phyloP scores from a whole-genome alignment of 2,113 vertebrate species.

The Colistium nudipinnis region DNA sequence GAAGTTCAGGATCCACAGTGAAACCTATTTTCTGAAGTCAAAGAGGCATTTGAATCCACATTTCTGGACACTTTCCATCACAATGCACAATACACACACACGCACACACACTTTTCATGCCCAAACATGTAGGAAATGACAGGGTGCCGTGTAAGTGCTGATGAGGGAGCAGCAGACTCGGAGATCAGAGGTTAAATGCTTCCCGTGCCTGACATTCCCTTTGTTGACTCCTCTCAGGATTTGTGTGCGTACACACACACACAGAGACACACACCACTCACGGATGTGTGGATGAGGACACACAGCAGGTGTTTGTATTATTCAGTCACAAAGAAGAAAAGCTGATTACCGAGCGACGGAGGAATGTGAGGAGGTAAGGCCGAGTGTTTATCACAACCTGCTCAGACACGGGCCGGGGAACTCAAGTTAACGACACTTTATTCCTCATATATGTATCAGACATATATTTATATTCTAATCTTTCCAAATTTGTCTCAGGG shows the following conservation, averaged over 20 bases:
- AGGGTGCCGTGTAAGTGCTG: slow-evolving; percentile 3
- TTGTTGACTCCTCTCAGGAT: slow-evolving; percentile 53
- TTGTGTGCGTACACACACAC: not conserved
- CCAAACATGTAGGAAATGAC: not conserved
- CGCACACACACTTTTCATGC: not conserved
- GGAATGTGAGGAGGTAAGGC: slow-evolving; percentile 19
- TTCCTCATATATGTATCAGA: not conserved
- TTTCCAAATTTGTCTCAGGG: not conserved
- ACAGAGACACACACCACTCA: not conserved
- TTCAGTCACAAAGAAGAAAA: not conserved
- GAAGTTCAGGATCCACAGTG: no score
- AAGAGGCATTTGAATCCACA: not conserved
- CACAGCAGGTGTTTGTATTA: not conserved
- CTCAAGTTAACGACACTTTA: not conserved
- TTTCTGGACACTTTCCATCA: not conserved
- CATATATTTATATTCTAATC: not conserved
- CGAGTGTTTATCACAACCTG: not conserved
- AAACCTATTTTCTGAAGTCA: no score
- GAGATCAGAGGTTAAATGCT: slow-evolving; percentile 61
- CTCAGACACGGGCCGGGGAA: not conserved
- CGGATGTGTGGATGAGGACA: slow-evolving; percentile 2
- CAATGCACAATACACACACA: no score
- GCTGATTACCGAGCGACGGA: slow-evolving; percentile 1
- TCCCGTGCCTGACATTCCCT: slow-evolving; percentile 65
- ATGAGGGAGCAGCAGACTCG: not conserved